These are phyloP conservation scores for Drosophila glabriapex DNA, from an alignment of 2,888 invertebrate genomes.

Conservation along the genomic window DNA sequence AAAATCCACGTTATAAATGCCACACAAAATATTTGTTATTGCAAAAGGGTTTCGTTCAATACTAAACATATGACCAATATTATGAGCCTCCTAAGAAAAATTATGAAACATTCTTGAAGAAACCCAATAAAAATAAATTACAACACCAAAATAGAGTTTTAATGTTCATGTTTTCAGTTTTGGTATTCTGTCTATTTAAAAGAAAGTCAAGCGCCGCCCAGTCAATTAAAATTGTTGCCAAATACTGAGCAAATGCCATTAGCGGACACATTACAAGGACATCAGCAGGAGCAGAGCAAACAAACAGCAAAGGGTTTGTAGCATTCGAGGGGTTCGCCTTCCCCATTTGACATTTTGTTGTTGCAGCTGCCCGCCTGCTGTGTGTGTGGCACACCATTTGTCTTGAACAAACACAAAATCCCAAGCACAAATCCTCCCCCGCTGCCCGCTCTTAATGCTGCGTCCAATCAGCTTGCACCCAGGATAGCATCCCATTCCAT, in stretches of 20 bases:
- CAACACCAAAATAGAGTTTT: no score
- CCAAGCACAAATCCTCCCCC: conserved; percentile 35
- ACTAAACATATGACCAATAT: no score
- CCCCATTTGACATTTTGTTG: conserved; percentile 28
- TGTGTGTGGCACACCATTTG: conserved; percentile 55
- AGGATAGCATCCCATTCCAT: conserved; percentile 33
- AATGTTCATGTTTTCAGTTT: not conserved
- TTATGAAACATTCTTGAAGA: no score
- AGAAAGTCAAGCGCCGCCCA: conserved; percentile 72
- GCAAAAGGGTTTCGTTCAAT: no score
- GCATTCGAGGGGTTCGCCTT: not conserved
- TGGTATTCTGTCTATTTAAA: conserved; percentile 6
- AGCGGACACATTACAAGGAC: conserved; percentile 84
- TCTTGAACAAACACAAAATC: conserved; percentile 60
- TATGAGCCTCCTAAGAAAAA: no score
- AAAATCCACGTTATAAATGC: no score
- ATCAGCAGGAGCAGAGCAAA: conserved; percentile 69
- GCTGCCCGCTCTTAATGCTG: conserved; percentile 11
- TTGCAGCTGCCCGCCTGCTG: conserved; percentile 69
- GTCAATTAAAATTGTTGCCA: conserved; percentile 77
- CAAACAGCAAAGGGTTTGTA: conserved; percentile 46
- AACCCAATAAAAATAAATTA: no score
- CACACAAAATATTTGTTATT: no score
- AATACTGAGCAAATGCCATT: conserved; percentile 82
- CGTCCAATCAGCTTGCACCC: conserved; percentile 71